phyloP scores from a whole-genome alignment of 2,888 invertebrate genomes.

The Biston betularia region DNA sequence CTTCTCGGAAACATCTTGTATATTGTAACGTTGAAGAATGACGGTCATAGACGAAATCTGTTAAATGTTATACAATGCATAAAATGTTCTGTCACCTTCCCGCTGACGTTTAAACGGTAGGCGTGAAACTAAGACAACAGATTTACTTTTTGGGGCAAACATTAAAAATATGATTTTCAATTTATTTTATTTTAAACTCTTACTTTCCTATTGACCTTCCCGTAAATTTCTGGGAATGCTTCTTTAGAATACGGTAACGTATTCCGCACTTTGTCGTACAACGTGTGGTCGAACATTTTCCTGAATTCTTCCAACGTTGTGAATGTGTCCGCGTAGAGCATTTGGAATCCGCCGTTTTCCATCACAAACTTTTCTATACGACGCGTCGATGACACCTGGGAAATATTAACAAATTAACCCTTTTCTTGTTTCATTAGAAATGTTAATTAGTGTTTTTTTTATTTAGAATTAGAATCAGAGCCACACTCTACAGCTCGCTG shows the following conservation, averaged over 20 bases:
- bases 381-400: slow-evolving; percentile 86
- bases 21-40: too few species aligned
- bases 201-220: slow-evolving; percentile 88
- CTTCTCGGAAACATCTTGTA: too few species aligned
- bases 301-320: slow-evolving; percentile 91
- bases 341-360: slow-evolving; percentile 90
- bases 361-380: slow-evolving; percentile 90
- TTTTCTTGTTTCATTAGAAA: not conserved
- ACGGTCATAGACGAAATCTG: too few species aligned
- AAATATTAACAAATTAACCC: slow-evolving; percentile 9
- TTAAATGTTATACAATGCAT: too few species aligned
- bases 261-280: slow-evolving; percentile 89
- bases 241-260: slow-evolving; percentile 85
- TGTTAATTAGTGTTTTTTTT: too few species aligned
- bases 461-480: too few species aligned
- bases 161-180: not conserved
- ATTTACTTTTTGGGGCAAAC: too few species aligned
- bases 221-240: slow-evolving; percentile 93
- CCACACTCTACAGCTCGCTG: too few species aligned
- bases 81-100: too few species aligned
- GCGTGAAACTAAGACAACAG: too few species aligned
- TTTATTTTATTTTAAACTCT: slow-evolving; percentile 65
- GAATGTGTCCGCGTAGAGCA: slow-evolving; percentile 94
- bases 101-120: too few species aligned
- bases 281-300: slow-evolving; percentile 91